Percentiles rank a stretch among this genome's conserved stretches.
Evolutionary conservation across 2,888 invertebrate genomes (phyloP).

Genomic region (Thalpophila matura): DNA sequence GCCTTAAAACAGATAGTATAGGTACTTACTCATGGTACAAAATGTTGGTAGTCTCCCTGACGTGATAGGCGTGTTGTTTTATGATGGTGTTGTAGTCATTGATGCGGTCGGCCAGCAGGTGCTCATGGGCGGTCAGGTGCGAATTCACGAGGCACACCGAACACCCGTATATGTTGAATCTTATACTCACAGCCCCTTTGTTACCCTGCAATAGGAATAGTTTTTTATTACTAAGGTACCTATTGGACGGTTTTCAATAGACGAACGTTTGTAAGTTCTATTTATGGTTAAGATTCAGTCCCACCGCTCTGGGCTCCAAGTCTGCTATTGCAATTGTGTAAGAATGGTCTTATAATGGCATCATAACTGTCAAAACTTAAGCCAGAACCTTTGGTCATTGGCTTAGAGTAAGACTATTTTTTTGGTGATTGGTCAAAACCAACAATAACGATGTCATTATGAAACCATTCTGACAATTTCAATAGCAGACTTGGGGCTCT

Average conservation of each 20-base stretch:
- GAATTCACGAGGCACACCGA: conserved; percentile 97
- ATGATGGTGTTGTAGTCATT: conserved; percentile 97
- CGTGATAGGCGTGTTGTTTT: conserved; percentile 95
- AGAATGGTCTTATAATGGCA: too few species aligned
- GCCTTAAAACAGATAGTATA: too few species aligned
- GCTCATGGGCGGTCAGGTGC: conserved; percentile 97
- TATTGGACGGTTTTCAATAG: conserved; percentile 9
- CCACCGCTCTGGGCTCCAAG: too few species aligned
- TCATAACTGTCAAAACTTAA: too few species aligned
- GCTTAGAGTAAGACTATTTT: too few species aligned
- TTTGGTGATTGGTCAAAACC: too few species aligned
- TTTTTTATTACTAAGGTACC: conserved; percentile 27
- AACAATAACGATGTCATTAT: too few species aligned
- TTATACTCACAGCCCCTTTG: conserved; percentile 97
- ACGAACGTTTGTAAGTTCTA: conserved; percentile 6
- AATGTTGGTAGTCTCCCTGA: conserved; percentile 95
- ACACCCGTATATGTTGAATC: conserved; percentile 96
- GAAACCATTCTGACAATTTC: too few species aligned
- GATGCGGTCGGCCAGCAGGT: conserved; percentile 95
- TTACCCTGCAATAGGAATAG: conserved; percentile 94
- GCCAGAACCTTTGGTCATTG: too few species aligned
- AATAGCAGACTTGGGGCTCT: too few species aligned
- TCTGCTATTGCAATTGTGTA: too few species aligned
- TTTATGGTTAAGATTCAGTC: too few species aligned
- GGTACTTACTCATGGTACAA: conserved; percentile 97